Evolutionary conservation across 2,797 vertebrate genomes (phyloP), one percentile per base, ranked within the genome.

Genomic region (Miichthys miiuy): DNA sequence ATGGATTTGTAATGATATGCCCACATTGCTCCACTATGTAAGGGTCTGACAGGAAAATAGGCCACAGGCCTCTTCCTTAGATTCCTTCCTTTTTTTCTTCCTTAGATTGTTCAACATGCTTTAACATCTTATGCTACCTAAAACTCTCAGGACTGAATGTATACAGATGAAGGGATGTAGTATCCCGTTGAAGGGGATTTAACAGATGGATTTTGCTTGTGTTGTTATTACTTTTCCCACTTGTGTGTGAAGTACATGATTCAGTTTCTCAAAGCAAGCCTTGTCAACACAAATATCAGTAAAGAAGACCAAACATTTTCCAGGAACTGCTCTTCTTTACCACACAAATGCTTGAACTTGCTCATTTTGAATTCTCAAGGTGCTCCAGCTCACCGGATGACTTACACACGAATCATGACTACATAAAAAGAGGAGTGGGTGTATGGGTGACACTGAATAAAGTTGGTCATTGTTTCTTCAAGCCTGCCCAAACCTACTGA

Each of bases 41-140:
- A 4, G 3, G 21, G 21, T 21, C 18, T 17, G 9, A 75, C 42
- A 70, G 78, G 82, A 89, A 90, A 58, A 61, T 4, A 44, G 20
- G 80, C 58, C 65, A 21, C 61, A 60, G 55, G 18, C 42, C 21
- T 34, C 34, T 34, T 34, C 34, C 34, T 34, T 8, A 34, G 34
- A 38, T 38, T 38, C 34, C 34, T 16, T 25, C 44, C 51, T 83
- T 4, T 60, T 81, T 68, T 64, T 51, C 67, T 81, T 89, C 78
- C 76, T 85, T 18, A 42, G 54, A 85, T 87, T 90, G 72, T 81
- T 82, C 5, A 6, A 0, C n/a, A 48, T 63, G 6, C 27, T 21
- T 46, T 58, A 44, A 54, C 46, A 50, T 12, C 23, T 18, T 4
- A 18, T 42, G 27, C 17, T 34, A 14, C 17, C 16, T 34, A 0